Conservation (phyloP, 2,888 invertebrate genomes). For the Flabesymbios commensalis region DNA sequence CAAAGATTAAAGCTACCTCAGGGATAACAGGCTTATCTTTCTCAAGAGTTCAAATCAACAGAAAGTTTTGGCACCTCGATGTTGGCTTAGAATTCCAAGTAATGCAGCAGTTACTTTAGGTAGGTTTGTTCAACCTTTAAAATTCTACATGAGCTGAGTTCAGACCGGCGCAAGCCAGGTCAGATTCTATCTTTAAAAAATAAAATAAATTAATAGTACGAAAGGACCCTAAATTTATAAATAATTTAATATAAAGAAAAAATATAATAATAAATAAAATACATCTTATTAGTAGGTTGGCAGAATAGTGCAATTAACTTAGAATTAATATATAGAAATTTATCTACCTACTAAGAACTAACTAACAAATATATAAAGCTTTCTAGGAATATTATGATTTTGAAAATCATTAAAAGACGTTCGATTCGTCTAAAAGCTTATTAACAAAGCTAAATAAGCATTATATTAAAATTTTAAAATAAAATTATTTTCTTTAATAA, state of each 20-base stretch:
- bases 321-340: slow-evolving; percentile 69
- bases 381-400: slow-evolving; percentile 33
- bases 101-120: slow-evolving; percentile 69
- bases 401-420: slow-evolving; percentile 33
- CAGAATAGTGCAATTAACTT: slow-evolving; percentile 75
- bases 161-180: slow-evolving; percentile 84
- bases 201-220: slow-evolving; percentile 71
- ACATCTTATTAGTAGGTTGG: slow-evolving; percentile 60
- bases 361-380: slow-evolving; percentile 18
- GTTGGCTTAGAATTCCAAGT: slow-evolving; percentile 79
- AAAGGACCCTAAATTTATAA: slow-evolving; percentile 69
- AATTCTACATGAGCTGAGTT: slow-evolving; percentile 87
- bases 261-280: slow-evolving; percentile 2
- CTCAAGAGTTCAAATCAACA: slow-evolving; percentile 43
- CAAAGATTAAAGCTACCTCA: slow-evolving; percentile 37
- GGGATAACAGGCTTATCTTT: slow-evolving; percentile 49
- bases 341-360: slow-evolving; percentile 28
- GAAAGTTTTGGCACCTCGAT: slow-evolving; percentile 69
- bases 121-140: slow-evolving; percentile 74
- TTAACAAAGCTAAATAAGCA: slow-evolving; percentile 37
- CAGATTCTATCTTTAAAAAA: slow-evolving; percentile 74
- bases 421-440: slow-evolving; percentile 32
- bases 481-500: slow-evolving; percentile 27
- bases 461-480: slow-evolving; percentile 35
- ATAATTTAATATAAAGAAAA: slow-evolving; percentile 2